These are phyloP conservation scores for Plutomurus gul DNA, from an alignment of 1,140 invertebrate genomes.

Conservation along the genomic window DNA sequence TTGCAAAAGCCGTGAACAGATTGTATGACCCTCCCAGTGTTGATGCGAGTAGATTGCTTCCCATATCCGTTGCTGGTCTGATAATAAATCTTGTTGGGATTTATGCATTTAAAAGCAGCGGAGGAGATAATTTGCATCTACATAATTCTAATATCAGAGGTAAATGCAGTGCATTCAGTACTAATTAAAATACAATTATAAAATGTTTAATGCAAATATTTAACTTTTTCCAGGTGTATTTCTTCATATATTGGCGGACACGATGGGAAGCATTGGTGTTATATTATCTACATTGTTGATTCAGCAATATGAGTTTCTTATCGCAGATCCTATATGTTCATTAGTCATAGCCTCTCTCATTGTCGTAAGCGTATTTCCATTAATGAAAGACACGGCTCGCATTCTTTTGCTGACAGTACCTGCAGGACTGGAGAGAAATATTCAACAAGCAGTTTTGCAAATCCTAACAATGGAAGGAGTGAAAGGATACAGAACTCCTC, in stretches of 20 bases:
- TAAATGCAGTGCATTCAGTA: background rate
- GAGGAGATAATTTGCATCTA: constrained; percentile 18
- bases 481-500: constrained; percentile 58
- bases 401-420: constrained; percentile 59
- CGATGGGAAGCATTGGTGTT: constrained; percentile 67
- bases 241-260: constrained; percentile 68
- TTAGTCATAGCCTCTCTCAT: constrained; percentile 67
- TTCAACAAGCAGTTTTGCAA: constrained; percentile 55
- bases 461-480: constrained; percentile 60
- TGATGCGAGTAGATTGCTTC: constrained; percentile 63
- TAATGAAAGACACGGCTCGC: constrained; percentile 62
- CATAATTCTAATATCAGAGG: constrained; percentile 50
- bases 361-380: constrained; percentile 63
- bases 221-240: constrained; percentile 63
- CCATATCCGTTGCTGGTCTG: constrained; percentile 65
- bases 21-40: constrained; percentile 64
- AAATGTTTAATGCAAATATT: background rate
- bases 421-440: constrained; percentile 50
- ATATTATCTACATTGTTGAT: constrained; percentile 68
- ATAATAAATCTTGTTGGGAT: constrained; percentile 67
- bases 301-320: constrained; percentile 65
- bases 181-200: background rate
- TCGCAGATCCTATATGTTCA: constrained; percentile 70
- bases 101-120: constrained; percentile 59
- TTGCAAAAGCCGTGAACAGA: constrained; percentile 63